Evolutionary conservation across 2,113 vertebrate species (phyloP).

Genomic region (Climacteris rufus): DNA sequence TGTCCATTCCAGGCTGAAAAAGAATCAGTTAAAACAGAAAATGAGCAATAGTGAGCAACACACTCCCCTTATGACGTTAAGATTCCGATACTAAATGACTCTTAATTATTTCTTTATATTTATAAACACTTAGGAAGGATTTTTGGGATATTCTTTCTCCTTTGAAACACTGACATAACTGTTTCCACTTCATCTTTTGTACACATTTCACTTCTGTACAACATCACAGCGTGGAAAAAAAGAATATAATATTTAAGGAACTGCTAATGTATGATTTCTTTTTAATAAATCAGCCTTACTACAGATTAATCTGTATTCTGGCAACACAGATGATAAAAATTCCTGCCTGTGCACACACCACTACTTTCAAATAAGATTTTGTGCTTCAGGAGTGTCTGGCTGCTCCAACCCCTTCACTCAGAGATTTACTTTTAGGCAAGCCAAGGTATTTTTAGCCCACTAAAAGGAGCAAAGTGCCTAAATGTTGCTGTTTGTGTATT

Average conservation of each 20-base stretch:
- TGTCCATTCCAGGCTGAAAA: conserved; percentile 50
- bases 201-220: background rate
- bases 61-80: background rate
- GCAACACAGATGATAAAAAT: background rate
- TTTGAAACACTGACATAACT: background rate
- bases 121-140: background rate
- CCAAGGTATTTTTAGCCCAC: background rate
- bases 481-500: background rate
- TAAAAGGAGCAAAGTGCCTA: background rate
- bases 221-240: background rate
- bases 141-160: background rate
- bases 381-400: background rate
- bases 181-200: background rate
- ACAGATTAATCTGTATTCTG: background rate
- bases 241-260: background rate
- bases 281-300: background rate
- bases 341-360: background rate
- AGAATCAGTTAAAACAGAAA: background rate
- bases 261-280: background rate
- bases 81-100: background rate
- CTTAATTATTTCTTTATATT: background rate
- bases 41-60: background rate
- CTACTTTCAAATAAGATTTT: background rate
- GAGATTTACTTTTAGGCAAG: background rate
- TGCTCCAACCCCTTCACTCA: background rate